Evolutionary conservation across 2,113 vertebrate species (phyloP).

Genomic region (Siniperca knerii): DNA sequence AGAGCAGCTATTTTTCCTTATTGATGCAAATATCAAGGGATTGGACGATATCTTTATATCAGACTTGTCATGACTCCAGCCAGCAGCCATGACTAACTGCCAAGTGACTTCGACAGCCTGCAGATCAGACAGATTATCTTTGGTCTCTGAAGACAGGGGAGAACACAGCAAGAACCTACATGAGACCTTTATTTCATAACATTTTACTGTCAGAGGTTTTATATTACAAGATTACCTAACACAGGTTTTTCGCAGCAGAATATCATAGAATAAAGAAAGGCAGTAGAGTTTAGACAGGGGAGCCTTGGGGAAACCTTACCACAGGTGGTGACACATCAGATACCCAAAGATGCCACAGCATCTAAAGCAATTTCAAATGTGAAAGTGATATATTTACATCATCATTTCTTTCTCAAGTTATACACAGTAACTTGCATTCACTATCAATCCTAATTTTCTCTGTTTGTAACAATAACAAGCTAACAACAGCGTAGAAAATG

Average conservation of each 20-base stretch:
- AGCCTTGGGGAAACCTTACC: neutral
- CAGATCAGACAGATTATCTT: slow-evolving; percentile 63
- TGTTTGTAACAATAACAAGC: too few relatives aligned
- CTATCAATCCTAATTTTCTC: too few relatives aligned
- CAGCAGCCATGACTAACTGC: slow-evolving; percentile 42
- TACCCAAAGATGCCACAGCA: neutral
- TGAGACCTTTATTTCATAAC: slow-evolving; percentile 28
- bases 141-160: slow-evolving; percentile 31
- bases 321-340: neutral
- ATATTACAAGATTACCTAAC: slow-evolving; percentile 18
- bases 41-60: slow-evolving; percentile 40
- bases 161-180: slow-evolving; percentile 2
- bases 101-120: slow-evolving; percentile 35
- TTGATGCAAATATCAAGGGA: slow-evolving; percentile 40
- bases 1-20: slow-evolving; percentile 38
- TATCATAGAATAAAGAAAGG: neutral
- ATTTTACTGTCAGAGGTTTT: slow-evolving; percentile 25
- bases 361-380: neutral
- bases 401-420: neutral
- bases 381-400: neutral
- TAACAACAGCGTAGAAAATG: too few relatives aligned
- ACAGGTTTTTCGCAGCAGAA: neutral
- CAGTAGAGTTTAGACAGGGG: neutral
- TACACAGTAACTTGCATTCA: too few relatives aligned
- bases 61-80: slow-evolving; percentile 44